A percentile compares a stretch with the other conserved stretches of the same genome.
Evolutionary conservation across 2,113 vertebrate genomes (phyloP).

Genomic region (Centropus bengalensis): DNA sequence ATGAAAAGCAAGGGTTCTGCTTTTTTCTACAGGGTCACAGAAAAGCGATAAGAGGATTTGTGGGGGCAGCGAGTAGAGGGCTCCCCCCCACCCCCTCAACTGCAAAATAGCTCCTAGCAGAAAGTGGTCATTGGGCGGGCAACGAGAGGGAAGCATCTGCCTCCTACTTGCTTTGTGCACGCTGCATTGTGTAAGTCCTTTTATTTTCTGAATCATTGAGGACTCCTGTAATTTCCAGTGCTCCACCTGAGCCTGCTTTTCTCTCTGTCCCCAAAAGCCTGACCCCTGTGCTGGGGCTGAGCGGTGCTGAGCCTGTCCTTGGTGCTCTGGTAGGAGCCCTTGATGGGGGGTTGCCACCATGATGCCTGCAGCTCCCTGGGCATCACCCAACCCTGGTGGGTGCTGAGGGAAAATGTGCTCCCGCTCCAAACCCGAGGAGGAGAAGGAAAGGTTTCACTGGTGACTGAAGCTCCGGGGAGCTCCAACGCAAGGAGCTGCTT

Average conservation of each 20-base stretch:
- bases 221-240: background rate
- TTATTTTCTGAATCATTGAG: background rate
- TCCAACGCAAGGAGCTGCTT: rapidly evolving
- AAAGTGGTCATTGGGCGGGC: rapidly evolving
- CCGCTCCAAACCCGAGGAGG: background rate
- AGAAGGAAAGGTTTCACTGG: background rate
- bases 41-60: background rate
- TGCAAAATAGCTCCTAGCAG: background rate
- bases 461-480: rapidly evolving
- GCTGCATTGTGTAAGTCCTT: background rate
- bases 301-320: background rate
- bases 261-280: background rate
- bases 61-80: rapidly evolving
- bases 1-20: background rate
- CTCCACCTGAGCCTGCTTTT: background rate
- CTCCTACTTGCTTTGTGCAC: background rate
- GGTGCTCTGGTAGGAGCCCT: background rate
- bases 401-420: background rate
- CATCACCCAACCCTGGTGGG: background rate
- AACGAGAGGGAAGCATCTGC: background rate
- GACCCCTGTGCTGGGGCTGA: rapidly evolving
- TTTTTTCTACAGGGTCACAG: background rate
- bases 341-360: rapidly evolving
- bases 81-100: rapidly evolving
- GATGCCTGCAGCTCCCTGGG: background rate